A percentile compares a stretch with the other conserved stretches of the same genome.
Conservation (phyloP, 1,140 invertebrate genomes). For the Trichonephila clavipes region DNA sequence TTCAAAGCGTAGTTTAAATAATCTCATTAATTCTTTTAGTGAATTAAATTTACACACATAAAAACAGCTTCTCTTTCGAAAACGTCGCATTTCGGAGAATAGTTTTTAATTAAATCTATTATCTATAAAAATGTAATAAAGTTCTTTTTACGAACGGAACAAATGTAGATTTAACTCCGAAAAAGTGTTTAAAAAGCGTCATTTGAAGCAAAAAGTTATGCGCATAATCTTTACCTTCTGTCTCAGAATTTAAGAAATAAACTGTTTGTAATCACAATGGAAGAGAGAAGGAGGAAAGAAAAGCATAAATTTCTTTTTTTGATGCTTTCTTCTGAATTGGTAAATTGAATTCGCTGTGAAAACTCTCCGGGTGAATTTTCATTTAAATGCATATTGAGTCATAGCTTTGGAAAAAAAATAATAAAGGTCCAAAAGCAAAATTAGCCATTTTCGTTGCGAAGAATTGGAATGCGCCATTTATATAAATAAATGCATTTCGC, state of each 20-base stretch:
- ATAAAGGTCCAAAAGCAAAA: conserved; percentile 47
- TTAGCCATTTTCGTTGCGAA: conserved; percentile 29
- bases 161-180: conserved; percentile 34
- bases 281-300: neutral
- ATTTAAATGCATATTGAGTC: conserved; percentile 76
- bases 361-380: conserved; percentile 36
- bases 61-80: neutral
- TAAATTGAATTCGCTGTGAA: conserved; percentile 67
- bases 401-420: conserved; percentile 31
- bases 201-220: conserved; percentile 42
- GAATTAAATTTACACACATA: conserved; percentile 53
- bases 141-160: neutral
- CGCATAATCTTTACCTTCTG: conserved; percentile 54
- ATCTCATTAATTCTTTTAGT: conserved; percentile 13
- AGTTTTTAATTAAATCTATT: conserved; percentile 68
- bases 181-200: conserved; percentile 19
- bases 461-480: neutral
- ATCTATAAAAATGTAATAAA: conserved; percentile 63
- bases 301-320: conserved; percentile 28
- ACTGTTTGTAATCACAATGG: conserved; percentile 70
- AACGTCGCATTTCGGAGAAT: conserved; percentile 35
- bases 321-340: conserved; percentile 46
- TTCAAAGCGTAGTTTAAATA: conserved; percentile 12
- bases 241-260: conserved; percentile 40
- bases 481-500: conserved; percentile 68